Evolutionary conservation across 2,797 vertebrate genomes (phyloP), one percentile per base, ranked within the genome.

Genomic region (Luscinia megarhynchos): DNA sequence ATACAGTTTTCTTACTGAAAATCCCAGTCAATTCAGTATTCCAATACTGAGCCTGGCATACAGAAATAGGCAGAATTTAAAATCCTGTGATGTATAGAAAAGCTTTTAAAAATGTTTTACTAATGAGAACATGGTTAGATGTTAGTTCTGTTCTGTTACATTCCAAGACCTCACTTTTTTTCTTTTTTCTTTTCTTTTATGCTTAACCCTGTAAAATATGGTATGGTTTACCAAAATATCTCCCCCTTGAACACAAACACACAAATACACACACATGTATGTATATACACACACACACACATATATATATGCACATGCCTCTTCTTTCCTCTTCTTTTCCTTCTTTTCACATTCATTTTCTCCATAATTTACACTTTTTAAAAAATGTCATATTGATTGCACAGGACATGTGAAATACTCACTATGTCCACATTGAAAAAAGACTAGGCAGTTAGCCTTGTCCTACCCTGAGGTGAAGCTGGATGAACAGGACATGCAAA

Each of bases 251-350:
- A 68, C 7, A 38, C 40, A 36, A 10, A 43, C n/a, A 48, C 4
- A 34, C 7, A 20, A 4, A 20, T 2, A 62, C 15, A 62, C 3
- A 29, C 11, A 4, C 11, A 7, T 23, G 7, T 46, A 45, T 45
- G 26, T 17, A 29, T 29, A 53, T 5, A 53, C 19, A 57, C 1
- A 17, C 3, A 63, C 9, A 10, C 23, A 1, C 32, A 15, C 32
- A 15, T 22, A 11, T 2, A 12, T 5, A 43, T 43, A 43, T 10
- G 4, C 18, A 23, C 11, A 3, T 0, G 3, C 27, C 11, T 48
- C 14, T 50, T 50, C 12, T 6, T 43, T 14, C 40, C 15, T 2
- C 32, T 69, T 34, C 2, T 15, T 72, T 89, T 66, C 58, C 22
- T 79, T 64, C 23, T 80, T 50, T 58, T 34, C 15, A 19, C 15